Conservation (phyloP, 1,140 invertebrate species). For the Drosophila suzukii region DNA sequence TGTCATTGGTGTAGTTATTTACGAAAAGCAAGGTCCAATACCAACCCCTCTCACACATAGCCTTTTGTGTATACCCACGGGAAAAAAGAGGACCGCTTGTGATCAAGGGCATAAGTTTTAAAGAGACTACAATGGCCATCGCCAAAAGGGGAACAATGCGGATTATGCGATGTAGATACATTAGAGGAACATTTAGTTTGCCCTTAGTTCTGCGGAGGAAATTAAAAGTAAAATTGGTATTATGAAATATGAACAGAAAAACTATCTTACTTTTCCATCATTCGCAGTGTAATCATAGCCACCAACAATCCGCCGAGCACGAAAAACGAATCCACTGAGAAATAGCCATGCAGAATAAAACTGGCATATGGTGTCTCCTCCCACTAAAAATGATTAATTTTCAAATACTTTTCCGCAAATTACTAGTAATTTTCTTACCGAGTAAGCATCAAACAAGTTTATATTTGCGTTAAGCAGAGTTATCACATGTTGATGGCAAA, state of each 20-base stretch:
- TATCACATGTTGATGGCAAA: constrained; percentile 85
- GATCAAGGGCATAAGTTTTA: constrained; percentile 23
- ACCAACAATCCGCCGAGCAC: constrained; percentile 88
- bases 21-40: constrained; percentile 60
- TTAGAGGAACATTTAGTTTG: constrained; percentile 57
- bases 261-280: constrained; percentile 86
- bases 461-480: constrained; percentile 49
- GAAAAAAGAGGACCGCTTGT: constrained; percentile 41
- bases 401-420: neutral
- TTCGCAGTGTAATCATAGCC: constrained; percentile 86
- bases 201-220: constrained; percentile 34
- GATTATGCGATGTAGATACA: constrained; percentile 68
- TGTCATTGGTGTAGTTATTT: constrained; percentile 49
- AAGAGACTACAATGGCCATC: constrained; percentile 44
- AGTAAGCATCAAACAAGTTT: constrained; percentile 31
- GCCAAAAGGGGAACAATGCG: constrained; percentile 56
- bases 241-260: neutral
- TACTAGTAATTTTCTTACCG: constrained; percentile 9
- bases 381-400: constrained; percentile 44
- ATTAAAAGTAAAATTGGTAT: too few relatives aligned
- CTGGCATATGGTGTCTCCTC: constrained; percentile 85
- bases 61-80: constrained; percentile 14
- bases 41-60: constrained; percentile 61
- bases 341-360: constrained; percentile 85
- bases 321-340: constrained; percentile 89